Evolutionary conservation across 2,797 vertebrate genomes (phyloP).

Genomic region (Pangasius mekongensis): DNA sequence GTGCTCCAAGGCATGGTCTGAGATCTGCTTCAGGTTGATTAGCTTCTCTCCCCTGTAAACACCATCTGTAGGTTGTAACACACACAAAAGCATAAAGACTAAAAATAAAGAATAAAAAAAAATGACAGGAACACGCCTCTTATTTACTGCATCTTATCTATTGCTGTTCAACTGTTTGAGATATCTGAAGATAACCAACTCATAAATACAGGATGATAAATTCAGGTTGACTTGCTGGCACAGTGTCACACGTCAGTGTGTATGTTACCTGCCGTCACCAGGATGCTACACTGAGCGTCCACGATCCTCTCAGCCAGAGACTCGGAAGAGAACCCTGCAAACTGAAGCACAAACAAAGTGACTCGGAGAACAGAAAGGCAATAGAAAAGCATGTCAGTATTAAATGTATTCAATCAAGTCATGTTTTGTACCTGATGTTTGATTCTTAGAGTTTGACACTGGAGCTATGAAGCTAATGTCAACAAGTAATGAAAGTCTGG

Average conservation of each 20-base stretch:
- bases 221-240: conserved; percentile 1
- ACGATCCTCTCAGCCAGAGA: conserved; percentile 78
- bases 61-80: conserved; percentile 67
- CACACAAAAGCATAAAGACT: not conserved
- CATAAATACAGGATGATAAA: not conserved
- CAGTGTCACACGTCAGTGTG: not conserved
- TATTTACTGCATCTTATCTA: conserved; percentile 1
- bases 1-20: conserved; percentile 75
- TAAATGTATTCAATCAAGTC: not conserved
- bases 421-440: not conserved
- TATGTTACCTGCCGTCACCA: conserved; percentile 79
- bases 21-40: conserved; percentile 81
- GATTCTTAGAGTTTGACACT: not conserved
- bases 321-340: conserved; percentile 83
- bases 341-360: conserved; percentile 62
- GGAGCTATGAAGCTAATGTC: not conserved
- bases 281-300: conserved; percentile 73
- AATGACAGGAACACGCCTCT: not conserved
- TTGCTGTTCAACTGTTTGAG: not conserved
- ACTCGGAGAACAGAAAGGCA: conserved; percentile 18
- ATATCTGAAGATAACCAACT: not conserved
- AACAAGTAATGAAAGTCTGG: not conserved
- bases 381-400: not conserved
- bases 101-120: not conserved
- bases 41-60: conserved; percentile 81